A percentile compares a stretch with the other conserved stretches of the same genome.
Conservation (phyloP, 1,140 invertebrate species). For the Meloidogyne floridensis region DNA sequence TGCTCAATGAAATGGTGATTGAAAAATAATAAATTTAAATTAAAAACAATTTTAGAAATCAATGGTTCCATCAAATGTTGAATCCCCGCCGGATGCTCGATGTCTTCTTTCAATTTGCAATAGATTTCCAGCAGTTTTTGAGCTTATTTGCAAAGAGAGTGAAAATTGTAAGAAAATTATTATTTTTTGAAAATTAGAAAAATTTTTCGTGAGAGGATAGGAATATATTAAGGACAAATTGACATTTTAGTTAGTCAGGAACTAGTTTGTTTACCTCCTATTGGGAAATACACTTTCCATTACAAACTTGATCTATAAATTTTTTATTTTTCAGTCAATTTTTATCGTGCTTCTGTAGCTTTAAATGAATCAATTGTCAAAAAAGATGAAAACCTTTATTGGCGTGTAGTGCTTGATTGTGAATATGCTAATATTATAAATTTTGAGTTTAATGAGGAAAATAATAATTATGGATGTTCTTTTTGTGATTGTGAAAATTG, state of each 20-base stretch:
- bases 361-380: slow-evolving; percentile 7
- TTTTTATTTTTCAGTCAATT: not conserved
- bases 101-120: slow-evolving; percentile 13
- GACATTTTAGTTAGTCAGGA: too few species aligned
- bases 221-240: too few species aligned
- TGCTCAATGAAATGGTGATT: slow-evolving; percentile 1
- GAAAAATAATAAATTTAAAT: not conserved
- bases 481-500: slow-evolving; percentile 3
- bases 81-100: not conserved
- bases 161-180: slow-evolving; percentile 1
- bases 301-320: too few species aligned
- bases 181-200: not conserved
- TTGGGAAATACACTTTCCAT: too few species aligned
- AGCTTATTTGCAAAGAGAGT: not conserved
- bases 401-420: slow-evolving; percentile 19
- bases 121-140: slow-evolving; percentile 15
- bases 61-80: slow-evolving; percentile 21
- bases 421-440: not conserved
- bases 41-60: not conserved
- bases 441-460: not conserved
- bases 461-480: not conserved
- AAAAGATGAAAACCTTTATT: slow-evolving; percentile 7
- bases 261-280: too few species aligned
- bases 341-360: not conserved
- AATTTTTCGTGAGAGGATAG: too few species aligned